Evolutionary conservation across 2,888 invertebrate genomes (phyloP).

Genomic region (Plusia festucae): DNA sequence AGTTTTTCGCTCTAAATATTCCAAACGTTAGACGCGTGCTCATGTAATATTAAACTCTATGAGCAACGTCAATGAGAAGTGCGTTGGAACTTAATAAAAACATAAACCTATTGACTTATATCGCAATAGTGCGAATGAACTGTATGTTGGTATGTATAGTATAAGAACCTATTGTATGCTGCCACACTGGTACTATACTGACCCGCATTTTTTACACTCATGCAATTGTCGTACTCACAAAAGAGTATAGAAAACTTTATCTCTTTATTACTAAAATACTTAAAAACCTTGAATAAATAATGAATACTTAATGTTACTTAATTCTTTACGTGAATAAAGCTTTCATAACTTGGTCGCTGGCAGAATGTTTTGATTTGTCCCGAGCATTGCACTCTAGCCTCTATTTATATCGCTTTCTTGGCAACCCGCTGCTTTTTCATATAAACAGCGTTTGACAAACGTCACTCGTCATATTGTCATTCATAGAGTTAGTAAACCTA

Average conservation of each 20-base stretch:
- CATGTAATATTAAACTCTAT: not conserved
- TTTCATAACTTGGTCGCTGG: slow-evolving; percentile 28
- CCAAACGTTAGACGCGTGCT: slow-evolving; percentile 5
- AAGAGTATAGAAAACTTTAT: not conserved
- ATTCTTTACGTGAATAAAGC: slow-evolving; percentile 22
- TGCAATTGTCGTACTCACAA: slow-evolving; percentile 8
- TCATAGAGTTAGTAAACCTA: slow-evolving; percentile 49
- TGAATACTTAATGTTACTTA: slow-evolving; percentile 5
- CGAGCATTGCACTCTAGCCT: slow-evolving; percentile 72
- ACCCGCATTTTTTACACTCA: slow-evolving; percentile 32
- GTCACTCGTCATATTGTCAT: slow-evolving; percentile 58
- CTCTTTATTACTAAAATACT: not conserved
- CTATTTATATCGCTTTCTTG: slow-evolving; percentile 73
- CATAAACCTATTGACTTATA: slow-evolving; percentile 48
- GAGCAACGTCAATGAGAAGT: slow-evolving; percentile 13
- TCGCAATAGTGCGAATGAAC: slow-evolving; percentile 48
- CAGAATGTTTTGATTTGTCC: slow-evolving; percentile 65
- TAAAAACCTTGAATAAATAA: not conserved
- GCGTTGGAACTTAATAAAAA: slow-evolving; percentile 10
- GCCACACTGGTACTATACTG: slow-evolving; percentile 19
- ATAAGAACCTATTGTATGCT: slow-evolving; percentile 37
- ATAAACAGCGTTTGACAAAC: slow-evolving; percentile 52
- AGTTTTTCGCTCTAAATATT: slow-evolving; percentile 21
- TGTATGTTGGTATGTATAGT: slow-evolving; percentile 29
- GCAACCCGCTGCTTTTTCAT: slow-evolving; percentile 61